Evolutionary conservation across 2,113 vertebrate species (phyloP).

Genomic region (Gambusia holbrooki): DNA sequence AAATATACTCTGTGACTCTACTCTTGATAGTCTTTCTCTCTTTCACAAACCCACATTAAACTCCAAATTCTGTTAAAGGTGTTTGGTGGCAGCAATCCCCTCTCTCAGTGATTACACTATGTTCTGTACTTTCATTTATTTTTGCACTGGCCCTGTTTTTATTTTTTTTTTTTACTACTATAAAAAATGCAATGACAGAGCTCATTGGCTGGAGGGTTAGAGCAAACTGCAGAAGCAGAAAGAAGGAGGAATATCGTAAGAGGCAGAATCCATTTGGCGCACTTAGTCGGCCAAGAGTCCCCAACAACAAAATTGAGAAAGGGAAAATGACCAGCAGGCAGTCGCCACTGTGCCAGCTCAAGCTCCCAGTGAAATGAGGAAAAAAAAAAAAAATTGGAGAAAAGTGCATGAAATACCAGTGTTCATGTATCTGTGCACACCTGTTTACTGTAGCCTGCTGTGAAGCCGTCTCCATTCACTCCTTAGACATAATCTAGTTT

Average conservation of each 20-base stretch:
- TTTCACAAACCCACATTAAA: conserved; percentile 5
- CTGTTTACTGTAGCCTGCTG: conserved; percentile 5
- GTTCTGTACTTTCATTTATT: conserved; percentile 22
- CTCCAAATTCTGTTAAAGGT: conserved; percentile 4
- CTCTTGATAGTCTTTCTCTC: not conserved
- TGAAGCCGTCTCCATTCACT: conserved; percentile 38
- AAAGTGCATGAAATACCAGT: conserved; percentile 44
- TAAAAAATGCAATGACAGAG: conserved; percentile 32
- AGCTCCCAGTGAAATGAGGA: conserved; percentile 37
- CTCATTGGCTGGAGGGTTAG: conserved; percentile 22
- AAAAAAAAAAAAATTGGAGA: conserved; percentile 26
- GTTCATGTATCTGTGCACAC: conserved; percentile 10
- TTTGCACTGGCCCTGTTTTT: conserved; percentile 34
- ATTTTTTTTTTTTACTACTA: conserved; percentile 6
- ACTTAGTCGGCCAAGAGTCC: conserved; percentile 68
- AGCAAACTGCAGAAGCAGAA: not conserved
- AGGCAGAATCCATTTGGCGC: conserved; percentile 69
- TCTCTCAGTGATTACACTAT: not conserved
- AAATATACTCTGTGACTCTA: not conserved
- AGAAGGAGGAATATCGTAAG: conserved; percentile 52
- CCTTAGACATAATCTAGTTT: conserved; percentile 18
- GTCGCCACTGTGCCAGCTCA: conserved; percentile 12
- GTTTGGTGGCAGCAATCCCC: conserved; percentile 23
- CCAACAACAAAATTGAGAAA: conserved; percentile 50
- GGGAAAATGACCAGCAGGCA: conserved; percentile 62